phyloP scores from a whole-genome alignment of 2,797 vertebrate species.

The Lagorchestes hirsutus region DNA sequence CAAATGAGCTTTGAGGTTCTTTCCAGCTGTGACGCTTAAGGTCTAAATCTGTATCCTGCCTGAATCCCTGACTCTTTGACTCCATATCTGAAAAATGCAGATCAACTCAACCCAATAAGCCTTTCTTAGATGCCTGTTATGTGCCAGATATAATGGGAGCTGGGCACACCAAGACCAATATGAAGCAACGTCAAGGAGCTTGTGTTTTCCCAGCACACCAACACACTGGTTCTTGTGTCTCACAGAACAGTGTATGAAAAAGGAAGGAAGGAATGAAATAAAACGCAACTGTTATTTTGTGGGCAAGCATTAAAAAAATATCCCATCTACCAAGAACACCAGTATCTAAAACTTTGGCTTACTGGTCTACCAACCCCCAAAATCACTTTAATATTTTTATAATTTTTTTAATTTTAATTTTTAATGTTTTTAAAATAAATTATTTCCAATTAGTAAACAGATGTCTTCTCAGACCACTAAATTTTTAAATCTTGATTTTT shows the following conservation, averaged over 20 bases:
- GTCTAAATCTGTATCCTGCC: neutral
- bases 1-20: neutral
- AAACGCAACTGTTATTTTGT: too few relatives aligned
- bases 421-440: too few relatives aligned
- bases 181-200: neutral
- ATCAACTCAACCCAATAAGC: neutral
- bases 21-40: neutral
- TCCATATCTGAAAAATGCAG: neutral
- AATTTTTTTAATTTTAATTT: too few relatives aligned
- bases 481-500: neutral
- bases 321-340: neutral
- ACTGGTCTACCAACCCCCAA: neutral
- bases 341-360: neutral
- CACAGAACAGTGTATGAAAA: neutral
- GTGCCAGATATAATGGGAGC: neutral
- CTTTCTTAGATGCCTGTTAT: too few relatives aligned
- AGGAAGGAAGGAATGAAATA: neutral
- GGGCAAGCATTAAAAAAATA: too few relatives aligned
- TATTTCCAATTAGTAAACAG: too few relatives aligned
- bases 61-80: too few relatives aligned
- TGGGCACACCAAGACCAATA: neutral
- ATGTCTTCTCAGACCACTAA: too few relatives aligned
- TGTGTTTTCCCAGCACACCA: neutral
- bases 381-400: too few relatives aligned
- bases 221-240: neutral